A percentile compares a stretch with the other conserved stretches of the same genome.
Conservation (phyloP, 2,797 vertebrate species). For the Poeciliopsis infans region DNA sequence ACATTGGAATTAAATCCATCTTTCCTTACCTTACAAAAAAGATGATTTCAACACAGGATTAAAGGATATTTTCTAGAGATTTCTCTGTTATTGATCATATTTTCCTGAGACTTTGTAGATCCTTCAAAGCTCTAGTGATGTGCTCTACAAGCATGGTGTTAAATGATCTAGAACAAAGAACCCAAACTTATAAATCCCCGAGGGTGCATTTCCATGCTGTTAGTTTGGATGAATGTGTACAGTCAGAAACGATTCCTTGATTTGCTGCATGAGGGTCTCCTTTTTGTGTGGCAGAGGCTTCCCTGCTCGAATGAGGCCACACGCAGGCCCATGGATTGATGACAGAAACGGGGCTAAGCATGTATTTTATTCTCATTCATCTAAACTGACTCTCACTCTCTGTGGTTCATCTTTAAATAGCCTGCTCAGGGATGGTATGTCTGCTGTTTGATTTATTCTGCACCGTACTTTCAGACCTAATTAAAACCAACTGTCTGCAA, state of each 20-base stretch:
- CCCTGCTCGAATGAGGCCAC: conserved; percentile 63
- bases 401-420: conserved; percentile 66
- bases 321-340: conserved; percentile 65
- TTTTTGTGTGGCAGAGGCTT: conserved; percentile 53
- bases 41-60: conserved; percentile 34
- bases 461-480: conserved; percentile 71
- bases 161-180: conserved; percentile 78
- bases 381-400: conserved; percentile 58
- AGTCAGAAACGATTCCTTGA: conserved; percentile 69
- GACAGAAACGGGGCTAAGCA: conserved; percentile 56
- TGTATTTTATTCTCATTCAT: conserved; percentile 70
- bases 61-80: conserved; percentile 62
- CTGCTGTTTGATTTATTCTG: conserved; percentile 71
- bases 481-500: conserved; percentile 69
- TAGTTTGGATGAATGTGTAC: conserved; percentile 74
- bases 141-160: conserved; percentile 60
- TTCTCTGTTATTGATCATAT: conserved; percentile 70
- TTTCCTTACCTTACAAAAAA: conserved; percentile 31
- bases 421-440: conserved; percentile 57
- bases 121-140: conserved; percentile 54
- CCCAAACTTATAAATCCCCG: conserved; percentile 65
- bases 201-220: conserved; percentile 69
- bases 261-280: conserved; percentile 70
- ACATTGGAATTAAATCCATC: not conserved
- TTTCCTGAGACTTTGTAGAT: conserved; percentile 74